Base-by-base conservation (phyloP, 2,888 invertebrate genomes). In the Dermolepida albohirtum region DNA sequence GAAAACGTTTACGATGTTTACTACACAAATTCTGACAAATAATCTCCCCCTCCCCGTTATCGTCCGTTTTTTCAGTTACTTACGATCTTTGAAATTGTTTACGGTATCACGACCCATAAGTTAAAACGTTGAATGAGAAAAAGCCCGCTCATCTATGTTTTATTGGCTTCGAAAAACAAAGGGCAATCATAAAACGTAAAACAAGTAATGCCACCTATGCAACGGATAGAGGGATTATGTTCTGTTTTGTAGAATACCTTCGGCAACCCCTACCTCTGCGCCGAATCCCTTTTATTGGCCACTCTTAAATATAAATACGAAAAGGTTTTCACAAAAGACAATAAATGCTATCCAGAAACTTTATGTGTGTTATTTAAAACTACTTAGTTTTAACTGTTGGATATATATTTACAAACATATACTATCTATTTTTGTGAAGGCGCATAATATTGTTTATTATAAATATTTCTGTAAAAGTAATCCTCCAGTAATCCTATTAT, bases 281-380 rank as follows among this genome's bases (percentile, higher is more conserved):
- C 66, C 66, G 66, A 66, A 66, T 66, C 66, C 57, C 57, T 66
- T 66, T 66, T 66, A 66, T 66, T 66, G 66, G 66, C 49, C 66
- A 55, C 66, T 49, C 54, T 66, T 54, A 57, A 66, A 66, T 66
- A 66, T 66, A 66, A 57, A 57, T 66, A 66, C 57, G 55, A 66
- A 57, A 57, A 49, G 66, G 44, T 66, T 49, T 44, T 14, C 66
- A n/a, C 14, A 8, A 55, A 66, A 57, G 49, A 66, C 66, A 55
- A 66, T 55, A 66, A 57, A 55, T 29, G 52, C 40, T 17, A 43
- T 66, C 55, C 47, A 17, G 17, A 39, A 27, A 41, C 14, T 51
- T 64, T 64, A 51, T 64, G 51, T 52, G 17, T 41, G 39, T 64
- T 22, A 51, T 64, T 51, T 41, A 41, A 44, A 47, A 62, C 14